Base-by-base conservation (phyloP, 1,140 invertebrate genomes). In the Temnothorax curvispinosus region DNA sequence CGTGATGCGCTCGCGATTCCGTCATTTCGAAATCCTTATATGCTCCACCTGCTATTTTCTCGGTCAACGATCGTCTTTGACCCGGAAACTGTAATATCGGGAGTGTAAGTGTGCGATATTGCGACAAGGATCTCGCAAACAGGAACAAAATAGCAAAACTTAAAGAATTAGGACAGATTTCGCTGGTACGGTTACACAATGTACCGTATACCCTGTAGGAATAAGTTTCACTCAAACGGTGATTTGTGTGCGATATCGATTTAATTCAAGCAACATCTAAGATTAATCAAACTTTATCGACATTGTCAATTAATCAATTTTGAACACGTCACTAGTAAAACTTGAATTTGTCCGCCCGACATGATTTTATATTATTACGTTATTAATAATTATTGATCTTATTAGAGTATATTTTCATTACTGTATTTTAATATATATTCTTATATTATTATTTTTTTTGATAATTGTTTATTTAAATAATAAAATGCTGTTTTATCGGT, bases 131-230 rank as follows among this genome's bases (percentile, higher is more conserved):
- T 82, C n/a, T 74, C 18, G 11, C 18, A n/a, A 81, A 18, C 18
- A 3, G n/a, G 2, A 32, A 11, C 62, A 52, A 77, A 80, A 72
- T 56, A 13, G 38, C 35, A 5, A 21, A 32, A 41, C 21, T 75
- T 41, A 18, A 84, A 88, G 74, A 91, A 90, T 90, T 69, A 60
- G 74, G 65, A 65, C 89, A 67, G 58, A 87, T 91, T 88, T 90
- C 87, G 86, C 87, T 84, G 38, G 18, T 80, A 58, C 60, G 54
- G 67, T 67, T 60, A 15, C 8, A 47, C 35, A 54, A 62, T 13
- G 65, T 84, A 88, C 71, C 86, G 35, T 41, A 9, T 13, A 4
- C 13, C 54, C 7, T 32, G 54, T 27, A 15, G 27, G 47, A 75
- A 86, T 58, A 13, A 27, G 18, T 5, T 27, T n/a, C 60, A 54